These are phyloP conservation scores for Cephalopterus ornatus DNA, from an alignment of 2,113 vertebrate species.

Conservation along the genomic window DNA sequence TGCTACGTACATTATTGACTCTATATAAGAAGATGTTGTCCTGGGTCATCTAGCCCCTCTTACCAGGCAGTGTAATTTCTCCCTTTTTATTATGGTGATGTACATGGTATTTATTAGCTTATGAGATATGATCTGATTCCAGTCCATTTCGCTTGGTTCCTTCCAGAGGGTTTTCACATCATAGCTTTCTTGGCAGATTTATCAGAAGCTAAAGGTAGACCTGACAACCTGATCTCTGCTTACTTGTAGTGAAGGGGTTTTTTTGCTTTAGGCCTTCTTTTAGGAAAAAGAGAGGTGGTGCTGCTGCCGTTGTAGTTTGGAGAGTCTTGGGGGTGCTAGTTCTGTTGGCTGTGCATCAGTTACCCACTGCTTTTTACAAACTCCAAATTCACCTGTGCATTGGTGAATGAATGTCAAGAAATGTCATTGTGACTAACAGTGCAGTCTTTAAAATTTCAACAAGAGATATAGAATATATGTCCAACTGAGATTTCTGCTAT, in stretches of 20 bases:
- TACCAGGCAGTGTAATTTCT: not conserved
- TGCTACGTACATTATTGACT: not conserved
- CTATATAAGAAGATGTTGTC: not conserved
- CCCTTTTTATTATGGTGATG: not conserved
- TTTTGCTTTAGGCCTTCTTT: not conserved
- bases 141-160: not conserved
- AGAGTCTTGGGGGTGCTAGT: not conserved
- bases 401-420: not conserved
- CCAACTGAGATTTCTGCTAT: not conserved
- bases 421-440: not conserved
- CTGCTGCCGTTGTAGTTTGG: not conserved
- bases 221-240: not conserved
- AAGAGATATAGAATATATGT: not conserved
- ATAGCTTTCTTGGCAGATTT: not conserved
- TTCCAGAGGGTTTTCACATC: not conserved
- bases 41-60: not conserved
- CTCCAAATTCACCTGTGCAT: not conserved
- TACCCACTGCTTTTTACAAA: not conserved
- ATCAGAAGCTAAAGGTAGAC: not conserved
- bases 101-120: not conserved
- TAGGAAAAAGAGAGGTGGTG: rapidly evolving
- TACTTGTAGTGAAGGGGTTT: not conserved
- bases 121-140: not conserved
- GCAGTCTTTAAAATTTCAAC: not conserved
- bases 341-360: not conserved